Evolutionary conservation across 1,140 invertebrate species (phyloP).

Genomic region (Bombus difficillimus): DNA sequence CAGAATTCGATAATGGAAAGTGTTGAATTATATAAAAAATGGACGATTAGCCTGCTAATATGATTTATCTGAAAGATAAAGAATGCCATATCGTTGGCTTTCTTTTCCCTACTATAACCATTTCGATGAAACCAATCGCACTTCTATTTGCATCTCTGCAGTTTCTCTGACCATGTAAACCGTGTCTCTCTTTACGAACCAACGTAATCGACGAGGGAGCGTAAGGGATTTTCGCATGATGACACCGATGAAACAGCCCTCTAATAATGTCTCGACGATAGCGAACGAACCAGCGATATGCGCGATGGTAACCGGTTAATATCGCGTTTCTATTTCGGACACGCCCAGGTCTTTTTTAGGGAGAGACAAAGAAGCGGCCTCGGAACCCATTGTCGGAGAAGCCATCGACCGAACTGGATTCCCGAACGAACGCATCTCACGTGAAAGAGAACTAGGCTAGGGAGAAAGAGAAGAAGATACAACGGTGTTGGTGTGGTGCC

Average conservation of each 20-base stretch:
- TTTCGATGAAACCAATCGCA: not conserved
- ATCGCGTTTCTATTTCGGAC: slow-evolving; percentile 71
- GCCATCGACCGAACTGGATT: slow-evolving; percentile 21
- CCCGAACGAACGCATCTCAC: not conserved
- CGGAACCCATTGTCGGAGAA: not conserved
- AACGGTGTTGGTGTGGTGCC: not conserved
- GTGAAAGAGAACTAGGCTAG: not conserved
- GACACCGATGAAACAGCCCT: too few relatives aligned
- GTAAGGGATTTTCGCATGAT: not conserved
- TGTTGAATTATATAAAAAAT: not conserved
- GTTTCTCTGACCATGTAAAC: not conserved
- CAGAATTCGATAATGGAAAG: too few relatives aligned
- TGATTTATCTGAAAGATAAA: not conserved
- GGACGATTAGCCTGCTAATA: not conserved
- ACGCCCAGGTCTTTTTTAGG: slow-evolving; percentile 56
- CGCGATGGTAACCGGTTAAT: slow-evolving; percentile 68
- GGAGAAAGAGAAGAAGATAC: not conserved
- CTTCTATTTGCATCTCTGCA: not conserved
- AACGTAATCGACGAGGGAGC: not conserved
- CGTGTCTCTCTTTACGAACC: not conserved
- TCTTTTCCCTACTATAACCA: not conserved
- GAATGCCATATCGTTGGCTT: not conserved
- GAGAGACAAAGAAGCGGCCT: slow-evolving; percentile 17
- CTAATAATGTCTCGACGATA: not conserved
- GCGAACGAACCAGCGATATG: slow-evolving; percentile 9